Conservation (phyloP, 2,113 vertebrate species). For the Podocnemis expansa region DNA sequence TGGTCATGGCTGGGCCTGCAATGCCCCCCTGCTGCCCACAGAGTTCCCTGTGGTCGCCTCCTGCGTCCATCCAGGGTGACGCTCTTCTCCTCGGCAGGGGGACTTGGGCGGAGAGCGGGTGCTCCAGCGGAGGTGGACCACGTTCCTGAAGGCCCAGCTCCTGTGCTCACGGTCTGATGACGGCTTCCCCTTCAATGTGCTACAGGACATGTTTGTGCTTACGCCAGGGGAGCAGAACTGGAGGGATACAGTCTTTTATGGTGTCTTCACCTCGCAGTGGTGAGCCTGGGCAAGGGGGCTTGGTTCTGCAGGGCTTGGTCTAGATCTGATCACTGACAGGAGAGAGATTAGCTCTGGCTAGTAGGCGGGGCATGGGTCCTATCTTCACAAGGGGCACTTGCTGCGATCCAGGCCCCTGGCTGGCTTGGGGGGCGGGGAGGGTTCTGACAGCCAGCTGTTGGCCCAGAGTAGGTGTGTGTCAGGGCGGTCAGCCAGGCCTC, state of each 20-base stretch:
- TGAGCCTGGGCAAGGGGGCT: slow-evolving; percentile 50
- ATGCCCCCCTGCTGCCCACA: not conserved
- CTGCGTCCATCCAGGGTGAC: not conserved
- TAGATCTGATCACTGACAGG: no score
- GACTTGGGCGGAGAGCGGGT: slow-evolving; percentile 94
- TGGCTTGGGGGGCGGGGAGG: no score
- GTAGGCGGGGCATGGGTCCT: no score
- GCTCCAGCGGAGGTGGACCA: slow-evolving; percentile 96
- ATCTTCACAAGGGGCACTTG: no score
- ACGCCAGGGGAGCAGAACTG: slow-evolving; percentile 83
- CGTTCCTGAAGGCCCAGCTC: slow-evolving; percentile 95
- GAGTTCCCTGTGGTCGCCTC: not conserved
- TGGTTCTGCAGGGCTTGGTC: no score
- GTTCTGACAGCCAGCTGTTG: no score
- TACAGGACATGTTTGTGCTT: slow-evolving; percentile 94
- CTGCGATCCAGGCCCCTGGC: no score
- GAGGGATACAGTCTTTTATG: slow-evolving; percentile 89
- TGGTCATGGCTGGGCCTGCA: not conserved
- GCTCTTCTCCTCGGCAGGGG: slow-evolving; percentile 76
- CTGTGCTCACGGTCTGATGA: slow-evolving; percentile 90
- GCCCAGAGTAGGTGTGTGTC: no score
- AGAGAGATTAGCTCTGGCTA: no score
- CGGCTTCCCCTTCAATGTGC: slow-evolving; percentile 95
- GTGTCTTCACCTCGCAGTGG: slow-evolving; percentile 97
- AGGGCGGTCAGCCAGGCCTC: no score